phyloP scores from a whole-genome alignment of 1,140 invertebrate genomes.

The Pomacea maculata region DNA sequence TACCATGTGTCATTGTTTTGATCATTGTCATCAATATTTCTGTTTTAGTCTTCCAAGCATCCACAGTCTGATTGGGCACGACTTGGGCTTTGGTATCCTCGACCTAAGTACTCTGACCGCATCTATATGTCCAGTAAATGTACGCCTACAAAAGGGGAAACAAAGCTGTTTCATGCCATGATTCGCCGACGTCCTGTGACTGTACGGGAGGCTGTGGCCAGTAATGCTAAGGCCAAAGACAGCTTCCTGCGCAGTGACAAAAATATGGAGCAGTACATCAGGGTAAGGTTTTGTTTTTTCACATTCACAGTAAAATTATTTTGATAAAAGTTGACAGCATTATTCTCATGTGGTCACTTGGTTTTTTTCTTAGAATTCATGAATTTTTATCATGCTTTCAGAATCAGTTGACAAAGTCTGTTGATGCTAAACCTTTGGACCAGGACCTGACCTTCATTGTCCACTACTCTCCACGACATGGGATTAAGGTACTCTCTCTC shows the following conservation, averaged over 20 bases:
- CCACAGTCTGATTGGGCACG: conserved; percentile 58
- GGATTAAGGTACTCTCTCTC: conserved; percentile 49
- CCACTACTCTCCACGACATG: conserved; percentile 56
- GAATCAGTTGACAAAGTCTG: conserved; percentile 57
- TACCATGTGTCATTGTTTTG: background rate
- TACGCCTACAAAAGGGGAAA: conserved; percentile 57
- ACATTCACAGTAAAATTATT: background rate
- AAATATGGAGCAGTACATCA: conserved; percentile 59
- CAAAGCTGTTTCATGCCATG: conserved; percentile 55
- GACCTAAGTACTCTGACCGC: conserved; percentile 58
- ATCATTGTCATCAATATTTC: no score
- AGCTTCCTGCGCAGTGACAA: conserved; percentile 55
- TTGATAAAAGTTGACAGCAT: background rate
- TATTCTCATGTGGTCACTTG: no score
- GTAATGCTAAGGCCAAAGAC: conserved; percentile 53
- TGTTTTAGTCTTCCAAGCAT: conserved; percentile 49
- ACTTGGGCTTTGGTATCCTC: conserved; percentile 55
- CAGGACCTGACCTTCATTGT: conserved; percentile 57
- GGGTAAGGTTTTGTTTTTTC: conserved; percentile 36
- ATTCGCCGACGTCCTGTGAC: conserved; percentile 46
- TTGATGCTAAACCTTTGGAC: conserved; percentile 51
- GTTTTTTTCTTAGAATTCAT: no score
- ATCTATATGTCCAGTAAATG: conserved; percentile 60
- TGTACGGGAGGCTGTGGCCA: conserved; percentile 51
- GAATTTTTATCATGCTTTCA: conserved; percentile 17